Percentiles rank a stretch among this genome's conserved stretches.
These are phyloP conservation scores for Dreissena polymorpha DNA, from an alignment of 1,140 invertebrate genomes.

Conservation along the genomic window DNA sequence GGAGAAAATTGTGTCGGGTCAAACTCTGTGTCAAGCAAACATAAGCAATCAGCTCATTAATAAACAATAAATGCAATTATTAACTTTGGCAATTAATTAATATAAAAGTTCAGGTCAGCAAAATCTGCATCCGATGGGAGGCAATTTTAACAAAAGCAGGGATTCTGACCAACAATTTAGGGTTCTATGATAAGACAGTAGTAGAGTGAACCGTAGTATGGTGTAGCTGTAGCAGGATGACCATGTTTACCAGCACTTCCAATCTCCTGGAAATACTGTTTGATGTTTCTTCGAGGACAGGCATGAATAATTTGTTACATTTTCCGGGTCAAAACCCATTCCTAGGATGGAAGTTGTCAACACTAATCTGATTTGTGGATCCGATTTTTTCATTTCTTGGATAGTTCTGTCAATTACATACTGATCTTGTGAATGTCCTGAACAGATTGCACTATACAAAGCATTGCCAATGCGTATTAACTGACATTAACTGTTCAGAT, in stretches of 20 bases:
- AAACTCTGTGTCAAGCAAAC: no score
- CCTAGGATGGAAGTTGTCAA: slow-evolving; percentile 24
- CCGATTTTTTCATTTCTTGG: slow-evolving; percentile 10
- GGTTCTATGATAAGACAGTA: no score
- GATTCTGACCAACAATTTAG: no score
- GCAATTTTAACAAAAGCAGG: no score
- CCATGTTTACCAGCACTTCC: slow-evolving; percentile 19
- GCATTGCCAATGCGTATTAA: not conserved
- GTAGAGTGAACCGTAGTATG: slow-evolving; percentile 32
- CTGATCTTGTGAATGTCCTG: slow-evolving; percentile 8
- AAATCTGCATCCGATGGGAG: no score
- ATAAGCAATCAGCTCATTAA: no score
- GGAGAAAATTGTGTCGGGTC: no score
- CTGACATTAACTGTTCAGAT: slow-evolving; percentile 13
- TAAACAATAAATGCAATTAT: no score
- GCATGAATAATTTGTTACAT: slow-evolving; percentile 18
- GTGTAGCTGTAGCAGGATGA: not conserved
- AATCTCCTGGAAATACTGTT: slow-evolving; percentile 44
- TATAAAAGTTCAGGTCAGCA: no score
- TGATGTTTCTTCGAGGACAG: slow-evolving; percentile 21
- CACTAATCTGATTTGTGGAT: slow-evolving; percentile 9
- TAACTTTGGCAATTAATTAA: no score
- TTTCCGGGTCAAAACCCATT: slow-evolving; percentile 39
- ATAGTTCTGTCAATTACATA: slow-evolving; percentile 28
- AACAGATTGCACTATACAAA: slow-evolving; percentile 21